phyloP scores from a whole-genome alignment of 2,888 invertebrate genomes.

The Nudaria mundana region DNA sequence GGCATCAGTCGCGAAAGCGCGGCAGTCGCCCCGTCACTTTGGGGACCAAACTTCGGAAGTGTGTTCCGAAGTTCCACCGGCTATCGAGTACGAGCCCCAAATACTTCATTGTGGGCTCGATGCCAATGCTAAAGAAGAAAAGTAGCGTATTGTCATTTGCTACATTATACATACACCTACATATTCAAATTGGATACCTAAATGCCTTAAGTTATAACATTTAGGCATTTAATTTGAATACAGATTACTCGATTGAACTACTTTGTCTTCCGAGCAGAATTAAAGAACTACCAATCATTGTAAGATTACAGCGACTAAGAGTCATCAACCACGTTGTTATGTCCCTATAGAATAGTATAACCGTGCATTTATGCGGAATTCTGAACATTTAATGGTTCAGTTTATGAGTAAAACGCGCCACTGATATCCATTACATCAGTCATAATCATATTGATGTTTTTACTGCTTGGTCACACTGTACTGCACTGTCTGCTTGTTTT shows the following conservation, averaged over 20 bases:
- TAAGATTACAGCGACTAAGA: not conserved
- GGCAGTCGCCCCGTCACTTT: no score
- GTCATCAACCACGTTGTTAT: not conserved
- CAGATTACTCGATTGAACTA: not conserved
- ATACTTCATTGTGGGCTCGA: no score
- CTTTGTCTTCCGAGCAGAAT: not conserved
- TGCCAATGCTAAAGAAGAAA: no score
- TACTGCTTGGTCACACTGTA: not conserved
- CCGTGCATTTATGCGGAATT: constrained; percentile 1
- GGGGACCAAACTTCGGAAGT: no score
- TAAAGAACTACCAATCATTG: not conserved
- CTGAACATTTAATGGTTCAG: not conserved
- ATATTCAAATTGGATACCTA: no score
- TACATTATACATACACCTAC: no score
- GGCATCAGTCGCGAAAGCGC: no score
- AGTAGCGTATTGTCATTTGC: no score
- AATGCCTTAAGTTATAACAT: no score
- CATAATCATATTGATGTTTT: not conserved
- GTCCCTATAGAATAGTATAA: not conserved
- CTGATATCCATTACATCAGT: not conserved
- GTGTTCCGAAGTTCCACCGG: no score
- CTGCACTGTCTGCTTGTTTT: no score
- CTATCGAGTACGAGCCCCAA: no score
- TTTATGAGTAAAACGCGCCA: not conserved
- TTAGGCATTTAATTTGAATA: constrained; percentile 6